Base-by-base conservation (phyloP, 2,113 vertebrate genomes). In the Planiliza haematocheilus region DNA sequence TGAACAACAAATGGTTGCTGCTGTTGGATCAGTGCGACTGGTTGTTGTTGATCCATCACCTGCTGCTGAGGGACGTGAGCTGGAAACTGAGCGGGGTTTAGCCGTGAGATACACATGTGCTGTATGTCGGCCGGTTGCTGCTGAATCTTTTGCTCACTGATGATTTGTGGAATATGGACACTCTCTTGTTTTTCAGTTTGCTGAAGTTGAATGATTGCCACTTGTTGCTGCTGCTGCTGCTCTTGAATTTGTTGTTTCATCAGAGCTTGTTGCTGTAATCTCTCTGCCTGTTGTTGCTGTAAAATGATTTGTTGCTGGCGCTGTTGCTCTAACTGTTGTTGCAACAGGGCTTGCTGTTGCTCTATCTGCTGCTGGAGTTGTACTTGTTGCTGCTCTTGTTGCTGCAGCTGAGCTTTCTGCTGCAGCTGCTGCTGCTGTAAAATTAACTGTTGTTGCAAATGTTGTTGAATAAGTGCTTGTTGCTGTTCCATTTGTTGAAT, bases 271-370 rank as follows among this genome's bases (percentile, higher is more conserved):
- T 88, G 86, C 61, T 90, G 81, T 36, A 86, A 18, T 53, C 79
- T 46, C 55, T 89, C 88, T 5, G 81, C 77, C 64, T 85, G 84
- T 57, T 83, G 86, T 18, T 79, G 81, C 10, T 93, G 87, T 30
- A 89, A 80, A 21, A 88, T 61, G 21, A 88, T 73, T 50, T 94
- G 91, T 18, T 92, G 90, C 55, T 92, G 89, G 46, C 74, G 82
- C 41, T 85, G 79, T 60, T 93, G 86, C 68, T 93, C 89, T 16
- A 91, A 66, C 75, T 93, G 91, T 38, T 89, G 85, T 1, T 92
- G 91, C 42, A 91, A 36, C 59, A 88, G 58, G 69, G 58, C 81
- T 48, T 92, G 90, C 43, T 89, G 84, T 37, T 86, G 80, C 39
- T 89, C 87, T 10, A 88, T 60, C 42, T 87, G 84, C 70, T 90